Evolutionary conservation across 2,113 vertebrate species (phyloP).

Genomic region (Sminthopsis crassicaudata): DNA sequence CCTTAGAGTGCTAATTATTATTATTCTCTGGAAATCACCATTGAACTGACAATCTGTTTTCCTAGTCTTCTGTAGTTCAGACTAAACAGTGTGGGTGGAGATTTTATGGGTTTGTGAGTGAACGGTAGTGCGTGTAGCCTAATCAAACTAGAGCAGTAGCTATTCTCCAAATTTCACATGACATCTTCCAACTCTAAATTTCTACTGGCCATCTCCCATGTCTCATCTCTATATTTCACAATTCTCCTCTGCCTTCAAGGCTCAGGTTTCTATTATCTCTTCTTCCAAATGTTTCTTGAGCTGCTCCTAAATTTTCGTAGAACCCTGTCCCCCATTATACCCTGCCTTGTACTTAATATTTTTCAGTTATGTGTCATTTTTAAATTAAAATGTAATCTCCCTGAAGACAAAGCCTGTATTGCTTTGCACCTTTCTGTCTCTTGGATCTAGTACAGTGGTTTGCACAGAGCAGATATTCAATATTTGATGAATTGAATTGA

Average conservation of each 20-base stretch:
- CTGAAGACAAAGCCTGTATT: not conserved
- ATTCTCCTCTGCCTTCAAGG: not conserved
- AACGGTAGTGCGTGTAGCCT: not conserved
- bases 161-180: not conserved
- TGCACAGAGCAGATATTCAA: not conserved
- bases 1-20: not conserved
- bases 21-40: not conserved
- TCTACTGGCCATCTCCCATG: not conserved
- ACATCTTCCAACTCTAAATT: not conserved
- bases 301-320: not conserved
- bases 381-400: not conserved
- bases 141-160: not conserved
- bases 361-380: not conserved
- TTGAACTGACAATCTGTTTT: not conserved
- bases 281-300: not conserved
- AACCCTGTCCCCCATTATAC: not conserved
- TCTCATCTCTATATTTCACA: not conserved
- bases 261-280: not conserved
- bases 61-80: not conserved
- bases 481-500: not conserved
- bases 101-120: not conserved
- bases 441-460: not conserved
- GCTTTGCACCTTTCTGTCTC: not conserved
- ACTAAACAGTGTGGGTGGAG: not conserved
- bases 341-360: not conserved